These are phyloP conservation scores for Drosophila robusta DNA, from an alignment of 2,888 invertebrate species.

Conservation along the genomic window DNA sequence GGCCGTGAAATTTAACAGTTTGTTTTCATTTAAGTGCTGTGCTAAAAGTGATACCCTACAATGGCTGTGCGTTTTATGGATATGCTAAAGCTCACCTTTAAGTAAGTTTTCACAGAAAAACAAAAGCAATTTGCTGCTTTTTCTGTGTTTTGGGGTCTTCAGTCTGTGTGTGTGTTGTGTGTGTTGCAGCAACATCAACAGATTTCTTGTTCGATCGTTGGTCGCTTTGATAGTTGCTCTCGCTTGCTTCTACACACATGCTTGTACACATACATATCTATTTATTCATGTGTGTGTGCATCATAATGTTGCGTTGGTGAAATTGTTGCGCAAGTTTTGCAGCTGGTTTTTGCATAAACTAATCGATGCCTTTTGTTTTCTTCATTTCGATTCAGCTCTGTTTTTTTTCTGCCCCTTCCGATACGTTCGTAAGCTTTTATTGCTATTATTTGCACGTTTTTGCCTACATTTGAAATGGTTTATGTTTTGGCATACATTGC, in stretches of 20 bases:
- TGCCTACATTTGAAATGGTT: conserved; percentile 38
- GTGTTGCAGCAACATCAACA: conserved; percentile 34
- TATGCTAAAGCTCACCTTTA: conserved; percentile 80
- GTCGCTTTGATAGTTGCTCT: conserved; percentile 24
- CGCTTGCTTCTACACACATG: conserved; percentile 21
- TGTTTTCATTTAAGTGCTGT: conserved; percentile 10
- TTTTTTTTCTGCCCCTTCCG: conserved; percentile 20
- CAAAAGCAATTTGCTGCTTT: conserved; percentile 13
- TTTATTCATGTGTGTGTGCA: conserved; percentile 1
- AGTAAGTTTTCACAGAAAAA: conserved; percentile 68
- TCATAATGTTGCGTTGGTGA: conserved; percentile 55
- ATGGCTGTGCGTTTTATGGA: conserved; percentile 77
- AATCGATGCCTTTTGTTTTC: conserved; percentile 38
- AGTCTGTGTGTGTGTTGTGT: conserved; percentile 34
- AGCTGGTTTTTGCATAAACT: conserved; percentile 57
- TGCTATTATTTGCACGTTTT: conserved; percentile 59
- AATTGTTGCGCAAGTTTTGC: conserved; percentile 70
- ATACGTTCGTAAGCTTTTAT: conserved; percentile 36
- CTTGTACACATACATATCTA: conserved; percentile 14
- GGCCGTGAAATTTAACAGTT: conserved; percentile 26
- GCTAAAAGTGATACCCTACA: conserved; percentile 13
- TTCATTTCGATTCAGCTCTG: conserved; percentile 27
- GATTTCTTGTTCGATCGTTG: conserved; percentile 44
- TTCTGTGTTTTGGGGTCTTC: conserved; percentile 9
- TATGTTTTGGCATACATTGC: conserved; percentile 31